Conservation (phyloP, 2,113 vertebrate genomes). For the Chlorodrepanis virens region DNA sequence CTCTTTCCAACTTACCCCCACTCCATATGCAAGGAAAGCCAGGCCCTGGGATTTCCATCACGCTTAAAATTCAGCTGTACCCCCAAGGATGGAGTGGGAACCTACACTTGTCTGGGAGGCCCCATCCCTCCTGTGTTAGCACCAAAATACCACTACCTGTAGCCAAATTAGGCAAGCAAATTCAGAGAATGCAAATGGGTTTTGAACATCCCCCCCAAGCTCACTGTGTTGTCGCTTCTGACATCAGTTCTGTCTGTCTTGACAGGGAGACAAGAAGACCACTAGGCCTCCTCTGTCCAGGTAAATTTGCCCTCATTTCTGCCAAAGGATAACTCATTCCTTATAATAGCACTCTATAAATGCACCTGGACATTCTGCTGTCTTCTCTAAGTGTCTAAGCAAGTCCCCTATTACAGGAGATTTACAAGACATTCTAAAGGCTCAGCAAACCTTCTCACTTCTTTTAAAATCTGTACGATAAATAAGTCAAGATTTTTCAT, state of each 20-base stretch:
- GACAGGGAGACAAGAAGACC: not conserved
- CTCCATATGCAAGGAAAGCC: not conserved
- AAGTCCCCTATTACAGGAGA: not conserved
- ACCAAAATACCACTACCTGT: not conserved
- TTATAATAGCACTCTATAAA: not conserved
- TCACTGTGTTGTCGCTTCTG: not conserved
- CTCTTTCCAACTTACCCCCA: not conserved
- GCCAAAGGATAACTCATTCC: not conserved
- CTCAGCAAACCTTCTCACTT: not conserved
- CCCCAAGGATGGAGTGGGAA: not conserved
- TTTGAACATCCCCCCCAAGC: not conserved
- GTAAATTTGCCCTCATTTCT: not conserved
- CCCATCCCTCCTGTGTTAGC: not conserved
- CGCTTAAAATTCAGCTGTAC: not conserved
- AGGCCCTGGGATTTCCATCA: not conserved
- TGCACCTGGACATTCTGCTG: not conserved
- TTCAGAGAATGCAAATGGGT: not conserved
- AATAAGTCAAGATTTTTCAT: not conserved
- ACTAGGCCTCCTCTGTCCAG: not conserved
- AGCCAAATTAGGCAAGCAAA: not conserved
- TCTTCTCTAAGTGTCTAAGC: not conserved
- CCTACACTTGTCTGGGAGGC: rapidly evolving
- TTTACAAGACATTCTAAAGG: not conserved
- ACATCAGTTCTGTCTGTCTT: not conserved
- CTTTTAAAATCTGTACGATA: rapidly evolving